Conservation (phyloP, 2,888 invertebrate species). For the Octodonta nipae region DNA sequence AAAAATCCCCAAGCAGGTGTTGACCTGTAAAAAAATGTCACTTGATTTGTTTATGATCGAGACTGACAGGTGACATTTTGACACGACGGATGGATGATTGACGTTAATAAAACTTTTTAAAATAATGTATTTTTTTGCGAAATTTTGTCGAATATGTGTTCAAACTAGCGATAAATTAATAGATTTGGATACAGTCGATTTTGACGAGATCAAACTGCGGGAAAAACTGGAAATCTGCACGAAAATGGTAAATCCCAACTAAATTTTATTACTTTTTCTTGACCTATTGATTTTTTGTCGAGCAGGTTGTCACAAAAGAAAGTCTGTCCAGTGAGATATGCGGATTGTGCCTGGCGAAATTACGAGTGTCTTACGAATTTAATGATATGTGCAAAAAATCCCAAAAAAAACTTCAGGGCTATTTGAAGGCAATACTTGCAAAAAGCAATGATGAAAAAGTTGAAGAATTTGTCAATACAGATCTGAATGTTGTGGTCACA, state of each 20-base stretch:
- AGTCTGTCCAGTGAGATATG: constrained; percentile 31
- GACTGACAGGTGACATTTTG: constrained; percentile 10
- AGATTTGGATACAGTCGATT: constrained; percentile 29
- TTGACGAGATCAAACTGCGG: constrained; percentile 30
- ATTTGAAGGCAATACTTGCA: constrained; percentile 26
- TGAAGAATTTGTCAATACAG: constrained; percentile 24
- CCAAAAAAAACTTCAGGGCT: constrained; percentile 28
- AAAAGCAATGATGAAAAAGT: constrained; percentile 17
- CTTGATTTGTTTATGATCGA: constrained; percentile 1
- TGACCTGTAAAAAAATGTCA: too few relatives aligned
- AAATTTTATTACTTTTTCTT: constrained; percentile 8
- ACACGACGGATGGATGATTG: constrained; percentile 35
- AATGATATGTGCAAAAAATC: constrained; percentile 32
- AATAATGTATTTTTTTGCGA: constrained; percentile 33
- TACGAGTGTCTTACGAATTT: constrained; percentile 32
- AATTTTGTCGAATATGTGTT: constrained; percentile 34
- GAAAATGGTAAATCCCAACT: constrained; percentile 29
- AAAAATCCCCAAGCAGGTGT: too few relatives aligned
- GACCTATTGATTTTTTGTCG: constrained; percentile 33
- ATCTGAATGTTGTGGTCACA: constrained; percentile 25
- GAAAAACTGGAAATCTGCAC: constrained; percentile 32
- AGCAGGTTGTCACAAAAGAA: constrained; percentile 30
- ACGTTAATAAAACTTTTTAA: constrained; percentile 21
- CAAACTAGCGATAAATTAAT: constrained; percentile 27
- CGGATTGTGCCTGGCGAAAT: constrained; percentile 29